Base-by-base conservation (phyloP, 2,888 invertebrate genomes). In the Steinernema hermaphroditum region DNA sequence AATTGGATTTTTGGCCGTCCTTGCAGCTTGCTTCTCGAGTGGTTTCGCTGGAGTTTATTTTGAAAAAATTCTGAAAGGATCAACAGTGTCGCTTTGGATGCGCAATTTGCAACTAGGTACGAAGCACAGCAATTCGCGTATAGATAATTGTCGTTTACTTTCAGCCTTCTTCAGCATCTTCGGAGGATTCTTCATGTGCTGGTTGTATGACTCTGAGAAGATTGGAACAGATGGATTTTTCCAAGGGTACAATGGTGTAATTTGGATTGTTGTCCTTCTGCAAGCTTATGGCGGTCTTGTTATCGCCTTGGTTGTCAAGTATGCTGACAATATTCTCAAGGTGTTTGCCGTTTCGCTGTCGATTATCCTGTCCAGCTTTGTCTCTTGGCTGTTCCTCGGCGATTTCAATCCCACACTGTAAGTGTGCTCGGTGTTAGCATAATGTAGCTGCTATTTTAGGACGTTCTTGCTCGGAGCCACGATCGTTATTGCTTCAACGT, bases 1-100 rank as follows among this genome's bases (percentile, higher is more conserved):
- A 69, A 70, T 88, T 22, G 90, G 90, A 2, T 76, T 90, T 19
- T 74, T 86, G 8, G 87, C 89, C 9, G 89, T 90, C 14, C 74
- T 89, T 2, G 79, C 86, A n/a, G 89, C 90, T 9, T 89, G 89
- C 75, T 82, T 89, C 72, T 88, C 88, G 16, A 88, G 88, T 75
- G 90, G 90, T 4, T 90, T 90, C 83, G 88, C 89, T 19, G 90
- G 90, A 1, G 89, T 90, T 32, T 90, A 89, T 82, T 89, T 90
- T 80, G 90, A 90, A 81, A 89, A 89, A 77, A 86, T 90, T n/a
- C 82, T 90, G 24, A 90, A 90, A 81, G 86, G 87, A 16, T 80
- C 85, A 1, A 75, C 82, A 9, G 88, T 88, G 29, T 88, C 89
- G 0, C 78, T 90, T 24, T 88, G 89, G 88, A 87, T 89, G 57